Percentiles rank a stretch among this genome's conserved stretches.
Evolutionary conservation across 1,140 invertebrate genomes (phyloP).

Genomic region (Leguminivora glycinivorella): DNA sequence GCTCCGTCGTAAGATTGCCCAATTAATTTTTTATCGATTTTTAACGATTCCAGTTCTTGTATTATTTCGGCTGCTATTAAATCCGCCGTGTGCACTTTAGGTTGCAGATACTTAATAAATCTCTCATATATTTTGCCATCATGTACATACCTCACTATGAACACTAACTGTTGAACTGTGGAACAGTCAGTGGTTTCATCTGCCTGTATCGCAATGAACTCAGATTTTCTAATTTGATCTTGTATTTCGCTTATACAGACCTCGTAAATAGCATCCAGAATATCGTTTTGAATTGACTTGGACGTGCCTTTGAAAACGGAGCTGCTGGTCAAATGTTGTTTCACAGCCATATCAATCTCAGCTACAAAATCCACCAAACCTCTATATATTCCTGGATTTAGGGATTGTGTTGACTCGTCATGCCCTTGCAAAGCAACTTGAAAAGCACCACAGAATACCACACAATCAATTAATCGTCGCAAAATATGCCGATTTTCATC

Average conservation of each 20-base stretch:
- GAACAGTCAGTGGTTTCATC: slow-evolving; percentile 57
- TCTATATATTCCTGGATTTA: slow-evolving; percentile 24
- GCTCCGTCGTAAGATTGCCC: slow-evolving; percentile 59
- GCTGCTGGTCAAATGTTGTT: slow-evolving; percentile 43
- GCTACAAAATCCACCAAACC: slow-evolving; percentile 44
- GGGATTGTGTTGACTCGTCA: slow-evolving; percentile 31
- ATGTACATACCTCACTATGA: slow-evolving; percentile 51
- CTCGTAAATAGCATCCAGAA: slow-evolving; percentile 48
- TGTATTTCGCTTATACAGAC: slow-evolving; percentile 46
- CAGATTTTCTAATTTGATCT: slow-evolving; percentile 34
- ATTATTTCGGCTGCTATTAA: slow-evolving; percentile 21
- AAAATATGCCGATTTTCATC: too few relatives aligned
- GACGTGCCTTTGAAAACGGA: slow-evolving; percentile 51
- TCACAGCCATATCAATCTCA: slow-evolving; percentile 43
- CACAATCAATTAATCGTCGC: too few relatives aligned
- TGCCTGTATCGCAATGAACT: slow-evolving; percentile 48
- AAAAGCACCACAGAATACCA: slow-evolving; percentile 6
- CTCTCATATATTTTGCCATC: slow-evolving; percentile 38
- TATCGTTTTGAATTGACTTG: slow-evolving; percentile 51
- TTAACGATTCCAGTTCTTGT: slow-evolving; percentile 44
- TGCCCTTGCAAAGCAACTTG: slow-evolving; percentile 35
- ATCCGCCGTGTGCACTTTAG: slow-evolving; percentile 12
- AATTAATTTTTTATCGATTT: slow-evolving; percentile 49
- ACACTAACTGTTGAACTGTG: slow-evolving; percentile 45
- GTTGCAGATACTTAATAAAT: slow-evolving; percentile 20